Conservation (phyloP, 1,140 invertebrate genomes). For the Caenorhabditis briggsae region DNA sequence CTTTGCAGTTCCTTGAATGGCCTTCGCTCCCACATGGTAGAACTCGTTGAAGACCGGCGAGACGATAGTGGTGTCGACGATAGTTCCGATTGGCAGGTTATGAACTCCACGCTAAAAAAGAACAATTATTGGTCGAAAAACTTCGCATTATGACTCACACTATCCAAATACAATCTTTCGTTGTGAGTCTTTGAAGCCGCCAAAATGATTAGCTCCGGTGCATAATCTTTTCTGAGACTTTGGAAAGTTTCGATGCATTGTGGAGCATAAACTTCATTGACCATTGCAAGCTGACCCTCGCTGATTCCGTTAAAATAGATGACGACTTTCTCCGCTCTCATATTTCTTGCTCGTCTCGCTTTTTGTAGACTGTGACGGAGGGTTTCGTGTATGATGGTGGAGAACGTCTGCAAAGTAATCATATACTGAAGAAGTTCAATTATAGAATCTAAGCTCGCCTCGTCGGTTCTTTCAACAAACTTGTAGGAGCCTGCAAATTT, state of each 20-base stretch:
- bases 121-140: neutral
- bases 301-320: neutral
- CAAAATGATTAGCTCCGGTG: neutral
- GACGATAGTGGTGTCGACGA: neutral
- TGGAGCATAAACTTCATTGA: neutral
- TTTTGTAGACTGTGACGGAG: neutral
- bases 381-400: neutral
- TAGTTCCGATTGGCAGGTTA: neutral
- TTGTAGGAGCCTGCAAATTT: neutral
- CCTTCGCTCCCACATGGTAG: neutral
- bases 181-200: neutral
- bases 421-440: neutral
- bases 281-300: neutral
- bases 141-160: neutral
- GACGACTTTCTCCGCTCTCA: neutral
- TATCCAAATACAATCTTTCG: neutral
- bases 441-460: neutral
- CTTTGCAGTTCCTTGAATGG: neutral
- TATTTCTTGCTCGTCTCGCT: neutral
- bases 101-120: neutral
- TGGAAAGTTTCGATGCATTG: neutral
- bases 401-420: neutral
- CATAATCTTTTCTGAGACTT: neutral
- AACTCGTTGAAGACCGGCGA: neutral
- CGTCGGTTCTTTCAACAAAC: neutral